phyloP scores from a whole-genome alignment of 2,797 vertebrate genomes.

The Acanthurus tractus region DNA sequence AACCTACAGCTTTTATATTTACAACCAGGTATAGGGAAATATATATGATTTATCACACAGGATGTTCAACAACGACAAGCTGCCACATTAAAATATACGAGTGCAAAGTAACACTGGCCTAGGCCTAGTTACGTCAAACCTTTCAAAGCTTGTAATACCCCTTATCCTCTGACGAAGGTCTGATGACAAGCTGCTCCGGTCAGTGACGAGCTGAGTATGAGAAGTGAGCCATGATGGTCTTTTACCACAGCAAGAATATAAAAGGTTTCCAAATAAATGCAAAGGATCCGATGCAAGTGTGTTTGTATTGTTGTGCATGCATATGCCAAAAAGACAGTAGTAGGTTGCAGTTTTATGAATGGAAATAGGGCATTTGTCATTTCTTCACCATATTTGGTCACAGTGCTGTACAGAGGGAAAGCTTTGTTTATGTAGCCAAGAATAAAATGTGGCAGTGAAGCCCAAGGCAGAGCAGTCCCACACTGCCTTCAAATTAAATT shows the following conservation, averaged over 20 bases:
- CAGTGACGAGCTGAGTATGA: constrained; percentile 82
- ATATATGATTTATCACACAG: constrained; percentile 49
- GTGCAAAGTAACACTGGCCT: constrained; percentile 71
- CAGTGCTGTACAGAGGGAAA: constrained; percentile 70
- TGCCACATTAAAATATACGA: constrained; percentile 70
- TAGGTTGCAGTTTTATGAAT: constrained; percentile 82
- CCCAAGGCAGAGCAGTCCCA: constrained; percentile 54
- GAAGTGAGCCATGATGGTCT: constrained; percentile 65
- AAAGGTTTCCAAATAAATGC: constrained; percentile 55
- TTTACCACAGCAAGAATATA: constrained; percentile 69
- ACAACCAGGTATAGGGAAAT: constrained; percentile 37
- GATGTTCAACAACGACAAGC: constrained; percentile 63
- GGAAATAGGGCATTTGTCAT: constrained; percentile 81
- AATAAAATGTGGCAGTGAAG: constrained; percentile 76
- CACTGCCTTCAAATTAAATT: constrained; percentile 43
- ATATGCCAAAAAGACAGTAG: constrained; percentile 55
- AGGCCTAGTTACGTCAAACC: constrained; percentile 84
- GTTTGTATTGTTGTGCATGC: constrained; percentile 5
- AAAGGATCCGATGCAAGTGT: constrained; percentile 36
- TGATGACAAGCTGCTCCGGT: constrained; percentile 85
- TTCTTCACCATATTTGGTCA: constrained; percentile 87
- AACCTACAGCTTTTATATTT: constrained; percentile 17
- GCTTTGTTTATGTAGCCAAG: constrained; percentile 80
- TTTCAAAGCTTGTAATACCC: constrained; percentile 88
- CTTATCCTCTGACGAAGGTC: constrained; percentile 88